Conservation (phyloP, 2,113 vertebrate species). For the Rhinichthys klamathensis region DNA sequence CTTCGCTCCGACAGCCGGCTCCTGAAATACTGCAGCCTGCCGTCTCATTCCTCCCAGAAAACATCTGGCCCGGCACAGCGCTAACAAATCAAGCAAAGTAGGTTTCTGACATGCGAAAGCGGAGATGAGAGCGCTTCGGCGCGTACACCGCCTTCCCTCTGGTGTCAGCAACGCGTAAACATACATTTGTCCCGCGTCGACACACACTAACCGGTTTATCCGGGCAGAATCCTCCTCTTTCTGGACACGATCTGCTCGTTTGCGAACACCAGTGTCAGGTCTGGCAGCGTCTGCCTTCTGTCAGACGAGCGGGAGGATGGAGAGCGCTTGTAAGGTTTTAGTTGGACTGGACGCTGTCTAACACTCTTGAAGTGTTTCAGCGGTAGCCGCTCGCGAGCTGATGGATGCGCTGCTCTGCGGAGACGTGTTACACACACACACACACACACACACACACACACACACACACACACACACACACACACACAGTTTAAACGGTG, state of each 20-base stretch:
- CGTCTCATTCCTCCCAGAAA: slow-evolving; percentile 55
- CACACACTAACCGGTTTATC: slow-evolving; percentile 58
- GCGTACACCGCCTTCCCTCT: slow-evolving; percentile 16
- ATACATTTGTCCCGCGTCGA: slow-evolving; percentile 60
- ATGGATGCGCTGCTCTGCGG: background rate
- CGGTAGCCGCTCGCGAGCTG: background rate
- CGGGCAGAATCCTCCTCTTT: slow-evolving; percentile 54
- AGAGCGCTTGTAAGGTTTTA: slow-evolving; percentile 48
- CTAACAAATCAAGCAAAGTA: slow-evolving; percentile 67
- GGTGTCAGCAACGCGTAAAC: slow-evolving; percentile 61
- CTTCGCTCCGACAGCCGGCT: slow-evolving; percentile 46
- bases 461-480: too few species aligned
- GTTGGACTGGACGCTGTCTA: slow-evolving; percentile 36
- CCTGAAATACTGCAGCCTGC: slow-evolving; percentile 59
- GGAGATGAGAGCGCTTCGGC: slow-evolving; percentile 47
- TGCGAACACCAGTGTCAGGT: slow-evolving; percentile 54
- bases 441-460: too few species aligned
- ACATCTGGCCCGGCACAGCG: slow-evolving; percentile 53
- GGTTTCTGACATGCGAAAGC: slow-evolving; percentile 64
- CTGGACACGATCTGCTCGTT: slow-evolving; percentile 41
- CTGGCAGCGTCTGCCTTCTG: slow-evolving; percentile 59
- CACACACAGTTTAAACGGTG: too few species aligned
- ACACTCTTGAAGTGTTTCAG: slow-evolving; percentile 35
- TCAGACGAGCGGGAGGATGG: slow-evolving; percentile 48
- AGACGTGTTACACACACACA: background rate